These are phyloP conservation scores for Xiphophorus birchmanni DNA, from an alignment of 2,797 vertebrate genomes.

Conservation along the genomic window DNA sequence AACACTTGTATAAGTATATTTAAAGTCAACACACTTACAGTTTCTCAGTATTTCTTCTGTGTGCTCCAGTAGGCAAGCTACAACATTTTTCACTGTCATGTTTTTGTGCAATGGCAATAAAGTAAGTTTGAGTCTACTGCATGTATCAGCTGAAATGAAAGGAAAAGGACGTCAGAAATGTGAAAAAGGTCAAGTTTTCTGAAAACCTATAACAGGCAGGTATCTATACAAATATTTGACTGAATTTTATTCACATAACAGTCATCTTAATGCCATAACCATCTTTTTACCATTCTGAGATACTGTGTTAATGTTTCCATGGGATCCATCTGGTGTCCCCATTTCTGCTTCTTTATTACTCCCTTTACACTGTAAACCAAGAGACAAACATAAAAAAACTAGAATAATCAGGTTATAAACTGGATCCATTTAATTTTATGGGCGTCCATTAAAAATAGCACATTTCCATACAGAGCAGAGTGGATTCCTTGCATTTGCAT, in stretches of 20 bases:
- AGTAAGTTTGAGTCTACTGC: no score
- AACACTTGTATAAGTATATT: no score
- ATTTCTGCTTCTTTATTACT: background rate
- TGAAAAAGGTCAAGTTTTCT: no score
- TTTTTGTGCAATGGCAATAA: no score
- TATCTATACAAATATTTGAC: no score
- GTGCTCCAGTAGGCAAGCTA: no score
- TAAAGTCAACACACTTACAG: no score
- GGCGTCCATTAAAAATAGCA: background rate
- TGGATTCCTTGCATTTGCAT: background rate
- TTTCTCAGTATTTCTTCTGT: no score
- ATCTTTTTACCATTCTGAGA: background rate
- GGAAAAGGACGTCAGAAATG: no score
- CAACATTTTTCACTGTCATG: no score
- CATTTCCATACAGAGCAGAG: background rate
- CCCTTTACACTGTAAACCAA: background rate
- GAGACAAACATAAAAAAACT: constrained; percentile 1
- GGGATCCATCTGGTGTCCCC: background rate
- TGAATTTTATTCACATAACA: background rate
- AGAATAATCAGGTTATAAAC: background rate
- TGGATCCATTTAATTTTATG: background rate
- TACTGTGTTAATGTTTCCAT: background rate
- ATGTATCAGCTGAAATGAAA: no score
- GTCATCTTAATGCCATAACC: background rate
- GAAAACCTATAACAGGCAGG: no score